Base-by-base conservation (phyloP, 2,888 invertebrate genomes). In the Rhamnusium bicolor region DNA sequence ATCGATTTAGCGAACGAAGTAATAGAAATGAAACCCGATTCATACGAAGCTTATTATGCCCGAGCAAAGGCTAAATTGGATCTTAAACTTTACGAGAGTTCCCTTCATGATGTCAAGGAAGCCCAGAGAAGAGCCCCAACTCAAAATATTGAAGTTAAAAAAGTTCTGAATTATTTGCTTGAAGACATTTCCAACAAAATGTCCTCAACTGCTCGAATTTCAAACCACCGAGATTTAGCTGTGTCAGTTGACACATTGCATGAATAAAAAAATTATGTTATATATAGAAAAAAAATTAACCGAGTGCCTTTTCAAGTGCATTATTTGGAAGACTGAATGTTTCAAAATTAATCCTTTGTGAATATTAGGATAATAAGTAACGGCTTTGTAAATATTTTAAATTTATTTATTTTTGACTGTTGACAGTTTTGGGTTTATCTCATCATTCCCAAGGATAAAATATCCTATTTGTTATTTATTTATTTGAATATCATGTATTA, bases 31-130 rank as follows among this genome's bases (percentile, higher is more conserved):
- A 95, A 95, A 79, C 94, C 96, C 1, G 93, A 94, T 85, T 97
- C 96, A 2, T 98, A 96, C 85, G 98, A 98, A 89, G 97, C 97
- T 4, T 96, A 93, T 82, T 98, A 97, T 87, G 97, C 97, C 2
- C 91, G 97, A 86, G 94, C 97, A 0, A 93, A 97, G 84, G 97
- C 97, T 6, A 93, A 94, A 75, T 90, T 96, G 75, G 96, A 97
- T 70, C 90, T 93, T 66, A 92, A 92, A 79, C 89, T 92, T 2
- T 91, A 93, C 24, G 94, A 95, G 79, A 90, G 90, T 65, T 96
- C 97, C 0, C 89, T 97, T 18, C 91, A 92, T 0, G 97, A 98
- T 86, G 93, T 97, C 10, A 92, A 94, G 79, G 93, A 96, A 85
- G 97, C 98, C 0, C 86, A 96, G 24, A 88, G 92, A 32, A 88